A percentile compares a stretch with the other conserved stretches of the same genome.
Conservation (phyloP, 1,140 invertebrate species). For the Octopus sinensis region DNA sequence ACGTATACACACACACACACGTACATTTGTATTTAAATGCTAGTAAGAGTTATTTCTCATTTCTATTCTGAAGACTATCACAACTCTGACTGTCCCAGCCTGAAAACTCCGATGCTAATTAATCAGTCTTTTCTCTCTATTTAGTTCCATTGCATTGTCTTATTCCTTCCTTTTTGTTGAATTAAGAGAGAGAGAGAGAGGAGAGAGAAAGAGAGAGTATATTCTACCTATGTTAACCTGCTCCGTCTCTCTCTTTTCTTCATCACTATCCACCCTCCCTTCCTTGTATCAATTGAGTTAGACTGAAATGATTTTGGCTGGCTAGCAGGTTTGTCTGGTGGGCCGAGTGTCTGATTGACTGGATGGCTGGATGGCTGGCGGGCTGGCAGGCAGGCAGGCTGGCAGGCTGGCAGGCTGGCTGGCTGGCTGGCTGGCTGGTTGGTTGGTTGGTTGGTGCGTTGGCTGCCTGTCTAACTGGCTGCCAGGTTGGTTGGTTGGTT, state of each 20-base stretch:
- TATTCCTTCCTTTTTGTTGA: too few relatives aligned
- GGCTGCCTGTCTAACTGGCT: neutral
- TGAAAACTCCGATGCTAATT: too few relatives aligned
- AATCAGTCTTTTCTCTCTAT: too few relatives aligned
- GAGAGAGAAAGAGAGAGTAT: too few relatives aligned
- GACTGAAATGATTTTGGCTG: slow-evolving; percentile 1
- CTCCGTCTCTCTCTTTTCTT: neutral
- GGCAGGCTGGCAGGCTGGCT: neutral
- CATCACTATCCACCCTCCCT: neutral
- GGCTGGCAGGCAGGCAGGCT: neutral
- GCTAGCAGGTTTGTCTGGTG: neutral
- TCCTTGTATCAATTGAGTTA: neutral
- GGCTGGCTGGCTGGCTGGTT: neutral
- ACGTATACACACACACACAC: too few relatives aligned
- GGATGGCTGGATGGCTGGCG: neutral
- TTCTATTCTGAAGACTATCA: too few relatives aligned
- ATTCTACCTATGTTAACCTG: neutral
- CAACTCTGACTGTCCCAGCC: too few relatives aligned
- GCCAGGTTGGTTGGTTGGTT: neutral
- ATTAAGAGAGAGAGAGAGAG: too few relatives aligned
- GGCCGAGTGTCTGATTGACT: neutral
- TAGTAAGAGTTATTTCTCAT: too few relatives aligned
- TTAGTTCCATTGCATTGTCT: too few relatives aligned
- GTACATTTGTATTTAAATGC: too few relatives aligned
- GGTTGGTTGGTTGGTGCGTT: neutral